These are phyloP conservation scores for Orthosia cruda DNA, from an alignment of 2,888 invertebrate species.

Conservation along the genomic window DNA sequence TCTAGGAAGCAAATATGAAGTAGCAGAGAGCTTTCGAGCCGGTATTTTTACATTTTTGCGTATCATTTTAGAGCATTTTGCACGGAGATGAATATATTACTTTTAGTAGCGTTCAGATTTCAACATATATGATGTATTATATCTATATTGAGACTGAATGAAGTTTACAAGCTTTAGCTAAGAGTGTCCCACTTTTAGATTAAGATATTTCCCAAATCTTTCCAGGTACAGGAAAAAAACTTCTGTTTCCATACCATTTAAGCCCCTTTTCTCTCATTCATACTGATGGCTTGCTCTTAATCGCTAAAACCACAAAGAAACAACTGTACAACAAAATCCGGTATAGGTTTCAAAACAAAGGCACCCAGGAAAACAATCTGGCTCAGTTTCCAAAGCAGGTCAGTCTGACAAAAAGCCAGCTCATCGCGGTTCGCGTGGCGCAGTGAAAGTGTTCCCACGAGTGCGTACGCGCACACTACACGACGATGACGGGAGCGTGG, in stretches of 20 bases:
- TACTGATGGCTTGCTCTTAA: not conserved
- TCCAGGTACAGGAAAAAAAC: not conserved
- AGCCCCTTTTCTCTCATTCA: not conserved
- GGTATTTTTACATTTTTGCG: constrained; percentile 5
- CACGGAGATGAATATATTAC: not conserved
- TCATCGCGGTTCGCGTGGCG: constrained; percentile 65
- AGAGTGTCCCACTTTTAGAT: too few species aligned
- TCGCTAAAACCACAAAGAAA: not conserved
- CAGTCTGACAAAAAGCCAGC: constrained; percentile 60
- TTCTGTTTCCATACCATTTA: not conserved
- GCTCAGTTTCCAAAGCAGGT: constrained; percentile 53
- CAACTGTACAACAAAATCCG: constrained; percentile 27
- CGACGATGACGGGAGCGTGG: constrained; percentile 25
- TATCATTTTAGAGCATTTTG: not conserved
- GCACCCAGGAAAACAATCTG: constrained; percentile 44
- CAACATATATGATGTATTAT: not conserved
- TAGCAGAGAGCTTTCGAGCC: constrained; percentile 6
- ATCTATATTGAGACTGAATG: not conserved
- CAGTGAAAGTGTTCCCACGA: constrained; percentile 88
- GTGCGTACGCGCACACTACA: constrained; percentile 69
- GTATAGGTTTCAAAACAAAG: constrained; percentile 52
- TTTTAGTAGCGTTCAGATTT: not conserved
- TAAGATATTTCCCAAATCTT: too few species aligned
- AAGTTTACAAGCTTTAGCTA: too few species aligned
- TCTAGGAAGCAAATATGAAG: constrained; percentile 44